These are phyloP conservation scores for Caenorhabditis sulstoni DNA, from an alignment of 2,888 invertebrate genomes.

Conservation along the genomic window DNA sequence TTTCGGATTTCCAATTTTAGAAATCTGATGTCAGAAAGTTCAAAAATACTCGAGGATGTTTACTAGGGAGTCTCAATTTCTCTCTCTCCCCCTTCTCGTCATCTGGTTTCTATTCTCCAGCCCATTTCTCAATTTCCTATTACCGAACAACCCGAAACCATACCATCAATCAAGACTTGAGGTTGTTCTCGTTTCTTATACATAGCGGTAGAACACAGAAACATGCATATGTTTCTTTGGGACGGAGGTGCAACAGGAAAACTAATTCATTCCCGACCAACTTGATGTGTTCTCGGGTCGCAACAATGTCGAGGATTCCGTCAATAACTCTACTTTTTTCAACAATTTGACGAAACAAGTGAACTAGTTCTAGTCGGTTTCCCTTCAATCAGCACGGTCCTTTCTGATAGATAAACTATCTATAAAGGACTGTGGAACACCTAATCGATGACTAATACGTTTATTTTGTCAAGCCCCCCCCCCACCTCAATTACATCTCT, in stretches of 20 bases:
- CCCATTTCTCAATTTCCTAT: constrained; percentile 17
- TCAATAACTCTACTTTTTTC: no score
- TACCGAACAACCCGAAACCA: constrained; percentile 34
- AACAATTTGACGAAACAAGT: no score
- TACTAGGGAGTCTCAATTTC: no score
- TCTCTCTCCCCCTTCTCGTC: background rate
- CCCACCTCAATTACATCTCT: constrained; percentile 29
- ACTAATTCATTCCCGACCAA: constrained; percentile 34
- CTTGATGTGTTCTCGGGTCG: no score
- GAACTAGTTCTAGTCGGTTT: no score
- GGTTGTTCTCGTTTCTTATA: constrained; percentile 36
- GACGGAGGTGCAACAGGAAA: constrained; percentile 19
- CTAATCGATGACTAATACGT: background rate
- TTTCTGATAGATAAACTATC: no score
- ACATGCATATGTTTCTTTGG: constrained; percentile 24
- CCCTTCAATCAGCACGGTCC: no score
- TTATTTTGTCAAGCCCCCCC: constrained; percentile 32
- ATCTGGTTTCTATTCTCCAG: background rate
- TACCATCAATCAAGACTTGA: constrained; percentile 39
- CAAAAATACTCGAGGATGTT: no score
- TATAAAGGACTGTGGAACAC: no score
- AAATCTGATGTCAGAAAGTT: no score
- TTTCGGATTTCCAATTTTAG: no score
- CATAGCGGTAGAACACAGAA: constrained; percentile 35
- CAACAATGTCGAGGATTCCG: no score